phyloP scores from a whole-genome alignment of 2,797 vertebrate species.

The Gymnothorax javanicus region DNA sequence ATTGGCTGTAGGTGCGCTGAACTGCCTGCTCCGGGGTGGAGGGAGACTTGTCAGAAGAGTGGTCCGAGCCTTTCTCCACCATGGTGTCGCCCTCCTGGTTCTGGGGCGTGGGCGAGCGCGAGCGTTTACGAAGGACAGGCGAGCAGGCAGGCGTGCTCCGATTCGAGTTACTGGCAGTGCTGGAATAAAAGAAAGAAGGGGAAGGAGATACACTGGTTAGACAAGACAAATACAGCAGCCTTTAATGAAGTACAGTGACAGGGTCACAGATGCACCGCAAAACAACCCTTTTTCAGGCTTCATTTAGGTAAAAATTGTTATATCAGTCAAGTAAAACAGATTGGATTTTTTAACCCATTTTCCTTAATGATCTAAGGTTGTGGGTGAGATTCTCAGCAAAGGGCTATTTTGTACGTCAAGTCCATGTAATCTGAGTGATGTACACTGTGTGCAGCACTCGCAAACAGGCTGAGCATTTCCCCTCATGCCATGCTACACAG shows the following conservation, averaged over 20 bases:
- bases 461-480: no score
- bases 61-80: conserved; percentile 87
- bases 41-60: conserved; percentile 85
- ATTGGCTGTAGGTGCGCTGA: conserved; percentile 70
- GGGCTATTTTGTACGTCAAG: no score
- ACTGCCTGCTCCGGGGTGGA: conserved; percentile 83
- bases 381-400: neutral
- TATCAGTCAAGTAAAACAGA: neutral
- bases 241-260: neutral
- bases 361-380: neutral
- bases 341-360: no score
- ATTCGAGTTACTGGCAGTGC: conserved; percentile 90
- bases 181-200: conserved; percentile 51
- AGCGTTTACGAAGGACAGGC: conserved; percentile 85
- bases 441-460: no score
- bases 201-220: neutral
- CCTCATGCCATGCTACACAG: no score
- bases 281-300: no score
- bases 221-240: neutral
- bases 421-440: no score
- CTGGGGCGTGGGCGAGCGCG: conserved; percentile 79
- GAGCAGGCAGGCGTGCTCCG: conserved; percentile 90
- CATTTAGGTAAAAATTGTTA: neutral
- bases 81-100: conserved; percentile 80
- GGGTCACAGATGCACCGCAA: neutral